Evolutionary conservation across 2,113 vertebrate genomes (phyloP), one percentile per base, ranked within the genome.

Genomic region (Castor canadensis): DNA sequence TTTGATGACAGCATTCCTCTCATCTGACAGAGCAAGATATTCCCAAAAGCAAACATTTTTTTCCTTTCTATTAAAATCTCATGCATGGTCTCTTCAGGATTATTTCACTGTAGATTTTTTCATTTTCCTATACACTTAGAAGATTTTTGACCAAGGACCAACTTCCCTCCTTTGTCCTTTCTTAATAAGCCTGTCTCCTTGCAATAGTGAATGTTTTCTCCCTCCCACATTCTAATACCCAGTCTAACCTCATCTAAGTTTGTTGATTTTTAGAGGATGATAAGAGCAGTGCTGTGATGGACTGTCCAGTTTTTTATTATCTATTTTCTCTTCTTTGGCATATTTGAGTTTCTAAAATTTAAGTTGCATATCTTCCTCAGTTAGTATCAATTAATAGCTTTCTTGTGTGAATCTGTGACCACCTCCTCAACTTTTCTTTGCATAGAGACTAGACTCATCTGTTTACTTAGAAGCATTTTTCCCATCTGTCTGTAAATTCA

Each of bases 401-500:
- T 45, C 69, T 58, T 52, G 11, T 32, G 28, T 87, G 75, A 60
- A 35, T 89, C 26, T 82, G 43, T 82, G 45, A 89, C 20, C 77
- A 87, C n/a, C 6, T 84, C 43, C 54, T 95, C n/a, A 35, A 38
- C 75, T 92, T 77, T 84, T 17, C n/a, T 72, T 95, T 87, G 47
- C 49, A 69, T 45, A 93, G 35, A 89, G 73, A 88, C 43, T 86
- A 91, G 76, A 94, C 45, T 72, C 54, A 69, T 71, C 26, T 84
- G 38, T 76, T 94, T 91, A 79, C 11, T 30, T 10, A 47, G 56
- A 92, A 49, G 22, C 56, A 75, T 75, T 92, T 96, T 26, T 89
- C 58, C 87, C 71, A 90, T 75, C 87, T 72, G 82, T 76, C 54
- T 58, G 24, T 11, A 79, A 66, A 85, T 95, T 94, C 32, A 84